Percentiles rank a stretch among this genome's conserved stretches.
phyloP scores from a whole-genome alignment of 1,140 invertebrate species.

The Drosophila parvula region DNA sequence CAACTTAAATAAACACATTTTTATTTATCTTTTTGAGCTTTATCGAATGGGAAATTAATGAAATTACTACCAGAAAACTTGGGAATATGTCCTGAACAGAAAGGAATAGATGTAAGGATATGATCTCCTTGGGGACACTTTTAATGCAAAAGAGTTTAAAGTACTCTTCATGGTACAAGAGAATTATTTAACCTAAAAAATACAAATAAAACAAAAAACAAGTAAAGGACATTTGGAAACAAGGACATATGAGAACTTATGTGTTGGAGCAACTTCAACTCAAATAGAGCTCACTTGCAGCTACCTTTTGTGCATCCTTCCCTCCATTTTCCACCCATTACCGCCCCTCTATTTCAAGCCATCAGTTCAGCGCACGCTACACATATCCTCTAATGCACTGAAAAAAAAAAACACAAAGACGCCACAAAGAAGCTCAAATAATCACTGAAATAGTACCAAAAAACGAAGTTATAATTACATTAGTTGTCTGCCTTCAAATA shows the following conservation, averaged over 20 bases:
- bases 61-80: too few species aligned
- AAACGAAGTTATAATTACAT: too few species aligned
- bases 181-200: conserved; percentile 2
- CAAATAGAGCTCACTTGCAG: conserved; percentile 11
- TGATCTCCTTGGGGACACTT: background rate
- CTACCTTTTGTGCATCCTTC: conserved; percentile 14
- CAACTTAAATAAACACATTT: too few species aligned
- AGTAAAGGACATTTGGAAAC: background rate
- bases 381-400: background rate
- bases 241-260: conserved; percentile 22
- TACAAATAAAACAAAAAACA: background rate
- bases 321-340: conserved; percentile 1
- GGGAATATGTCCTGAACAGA: background rate
- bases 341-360: conserved; percentile 5
- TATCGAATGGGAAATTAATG: too few species aligned
- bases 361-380: conserved; percentile 7
- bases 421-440: too few species aligned
- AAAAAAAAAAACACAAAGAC: background rate
- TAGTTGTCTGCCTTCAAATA: background rate
- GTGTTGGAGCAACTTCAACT: conserved; percentile 9
- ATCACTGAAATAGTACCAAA: too few species aligned
- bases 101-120: background rate
- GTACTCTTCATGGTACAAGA: background rate
- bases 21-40: background rate
- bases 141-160: background rate